Conservation (phyloP, 2,888 invertebrate species). For the Dyspetes luteomarginatus region DNA sequence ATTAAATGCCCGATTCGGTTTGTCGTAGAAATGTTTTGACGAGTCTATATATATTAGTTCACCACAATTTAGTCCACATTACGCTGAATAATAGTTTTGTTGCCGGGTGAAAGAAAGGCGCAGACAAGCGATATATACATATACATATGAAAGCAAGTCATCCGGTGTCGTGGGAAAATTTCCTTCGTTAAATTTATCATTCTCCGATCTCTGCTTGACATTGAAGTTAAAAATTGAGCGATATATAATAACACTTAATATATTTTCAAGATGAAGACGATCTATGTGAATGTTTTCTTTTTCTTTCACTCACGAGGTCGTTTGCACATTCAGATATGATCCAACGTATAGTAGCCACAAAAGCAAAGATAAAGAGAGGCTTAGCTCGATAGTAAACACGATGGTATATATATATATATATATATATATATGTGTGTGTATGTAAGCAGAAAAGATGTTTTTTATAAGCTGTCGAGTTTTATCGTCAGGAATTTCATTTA, state of each 20-base stretch:
- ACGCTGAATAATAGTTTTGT: slow-evolving; percentile 13
- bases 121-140: neutral
- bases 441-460: too few species aligned
- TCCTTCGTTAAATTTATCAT: neutral
- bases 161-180: slow-evolving; percentile 32
- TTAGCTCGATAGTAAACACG: slow-evolving; percentile 34
- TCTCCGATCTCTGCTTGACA: neutral
- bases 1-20: neutral
- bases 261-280: neutral
- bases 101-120: neutral
- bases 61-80: neutral
- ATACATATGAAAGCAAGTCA: slow-evolving; percentile 5
- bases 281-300: neutral
- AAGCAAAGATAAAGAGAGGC: neutral
- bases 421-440: too few species aligned
- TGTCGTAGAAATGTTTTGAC: slow-evolving; percentile 35
- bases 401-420: too few species aligned
- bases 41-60: slow-evolving; percentile 10
- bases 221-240: neutral
- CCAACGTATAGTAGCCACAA: neutral
- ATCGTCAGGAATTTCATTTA: slow-evolving; percentile 32
- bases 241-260: neutral
- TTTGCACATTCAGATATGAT: neutral
- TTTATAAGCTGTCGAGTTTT: slow-evolving; percentile 18
- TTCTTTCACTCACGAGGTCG: neutral